Conservation (phyloP, 2,113 vertebrate species). For the Paradisaea rubra region DNA sequence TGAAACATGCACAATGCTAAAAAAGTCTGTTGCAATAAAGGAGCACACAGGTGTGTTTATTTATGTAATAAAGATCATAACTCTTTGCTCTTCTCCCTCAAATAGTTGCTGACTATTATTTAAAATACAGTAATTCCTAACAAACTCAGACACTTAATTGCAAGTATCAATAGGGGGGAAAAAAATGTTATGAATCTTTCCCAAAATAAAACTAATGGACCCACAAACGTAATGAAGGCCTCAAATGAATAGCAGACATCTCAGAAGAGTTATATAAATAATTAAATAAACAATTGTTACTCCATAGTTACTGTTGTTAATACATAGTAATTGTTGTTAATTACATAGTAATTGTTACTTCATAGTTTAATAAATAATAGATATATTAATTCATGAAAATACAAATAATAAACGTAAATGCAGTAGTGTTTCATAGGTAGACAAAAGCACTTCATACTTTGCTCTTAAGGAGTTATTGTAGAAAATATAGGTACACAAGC, state of each 20-base stretch:
- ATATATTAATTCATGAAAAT: neutral
- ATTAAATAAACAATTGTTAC: neutral
- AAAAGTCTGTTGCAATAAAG: neutral
- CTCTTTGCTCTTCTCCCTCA: neutral
- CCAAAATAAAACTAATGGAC: neutral
- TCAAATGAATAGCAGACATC: neutral
- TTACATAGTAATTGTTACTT: too few relatives aligned
- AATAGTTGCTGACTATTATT: neutral
- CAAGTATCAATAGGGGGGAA: neutral
- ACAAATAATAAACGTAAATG: neutral
- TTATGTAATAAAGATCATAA: neutral
- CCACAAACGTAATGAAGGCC: neutral
- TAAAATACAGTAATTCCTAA: neutral
- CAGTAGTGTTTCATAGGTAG: neutral
- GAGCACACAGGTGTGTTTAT: neutral
- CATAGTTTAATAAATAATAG: neutral
- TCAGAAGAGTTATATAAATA: neutral
- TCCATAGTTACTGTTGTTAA: too few relatives aligned
- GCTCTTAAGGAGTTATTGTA: neutral
- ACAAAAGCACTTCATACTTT: neutral
- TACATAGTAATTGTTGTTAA: too few relatives aligned
- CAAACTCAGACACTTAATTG: neutral
- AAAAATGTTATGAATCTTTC: neutral
- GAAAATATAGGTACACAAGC: neutral
- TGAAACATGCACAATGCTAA: neutral